Evolutionary conservation across 2,888 invertebrate genomes (phyloP), one percentile per base, ranked within the genome.

Genomic region (Emmelina monodactyla): DNA sequence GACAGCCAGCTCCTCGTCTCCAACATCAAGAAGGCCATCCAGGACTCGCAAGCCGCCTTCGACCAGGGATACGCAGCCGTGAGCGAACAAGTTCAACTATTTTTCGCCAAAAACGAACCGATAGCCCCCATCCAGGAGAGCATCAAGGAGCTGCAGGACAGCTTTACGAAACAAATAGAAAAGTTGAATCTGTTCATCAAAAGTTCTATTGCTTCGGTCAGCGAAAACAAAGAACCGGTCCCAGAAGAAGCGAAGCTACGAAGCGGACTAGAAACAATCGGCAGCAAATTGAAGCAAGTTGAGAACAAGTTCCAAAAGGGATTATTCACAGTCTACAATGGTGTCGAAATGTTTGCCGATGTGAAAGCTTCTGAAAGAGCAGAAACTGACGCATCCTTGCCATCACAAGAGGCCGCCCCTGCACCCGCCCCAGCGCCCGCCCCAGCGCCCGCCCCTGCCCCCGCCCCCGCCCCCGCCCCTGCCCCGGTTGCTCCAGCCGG

Each of bases 261-360:
- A 13, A 29, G 12, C 11, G 38, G 42, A 10, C 38, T 55, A 6
- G 41, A 48, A 39, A 47, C 45, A 14, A 48, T 62, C 10, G 57
- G 62, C 34, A 38, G 49, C 2, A 44, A 53, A 7, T 49, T 66
- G 2, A 52, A 53, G 33, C 39, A 39, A n/a, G 51, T 76, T 11
- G 55, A 65, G 42, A 52, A 53, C 14, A 64, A 67, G 31, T 70
- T 76, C 38, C 53, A 63, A 22, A 47, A 41, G 3, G 67, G 63
- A 15, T 53, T 75, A 2, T 49, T 62, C 22, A 55, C 58, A 32
- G 49, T 76, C 16, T 43, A 58, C 2, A 61, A 63, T 19, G 68
- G 71, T 9, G 57, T 72, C 1, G 50, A 61, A 36, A 43, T 60
- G 10, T 52, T 62, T 22, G 55, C 61, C 1, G 51, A 49, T 11